Base-by-base conservation (phyloP, 2,113 vertebrate species). In the Oostethus manadensis region DNA sequence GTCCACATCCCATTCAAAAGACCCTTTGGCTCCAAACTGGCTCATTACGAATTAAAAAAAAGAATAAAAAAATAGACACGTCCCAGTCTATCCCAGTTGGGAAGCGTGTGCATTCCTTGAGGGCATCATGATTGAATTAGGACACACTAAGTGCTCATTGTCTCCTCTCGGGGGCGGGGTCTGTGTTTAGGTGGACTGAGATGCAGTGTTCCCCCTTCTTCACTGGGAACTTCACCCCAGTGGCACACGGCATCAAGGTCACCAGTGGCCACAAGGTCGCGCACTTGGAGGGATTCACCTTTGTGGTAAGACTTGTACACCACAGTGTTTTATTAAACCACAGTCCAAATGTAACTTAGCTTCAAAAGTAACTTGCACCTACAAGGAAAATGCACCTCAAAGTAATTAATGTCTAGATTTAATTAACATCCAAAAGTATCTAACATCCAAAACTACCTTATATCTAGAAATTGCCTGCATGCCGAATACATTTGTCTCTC, bases 271-370 rank as follows among this genome's bases (percentile, higher is more conserved):
- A 84, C 64, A 89, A 87, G 47, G 76, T 83, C n/a, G 78, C 84
- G 51, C 73, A 82, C 51, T 90, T 89, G 65, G 87, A 71, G 22
- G 87, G 86, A 7, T 97, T 98, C 81, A 92, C 89, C 0, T 96
- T 94, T 0, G 94, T 98, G 92, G 97, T 99, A 91, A 93, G 94
- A 60, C 20, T 15, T 40, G 29, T 33, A 6, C 8, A n/a, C 29
- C 29, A 33, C 29, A 33, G 29, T 33, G 29, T 33, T 33, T 8
- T 33, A 1, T 33, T 33, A 4, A 33, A 26, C 13, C 42, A 43
- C 15, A 15, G 42, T 14, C 8, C 10, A 46, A 20, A 48, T 20
- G 46, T 48, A 20, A 48, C 18, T 14, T 49, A 14, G 1, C 5
- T 49, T 11, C 1, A 49, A 49, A 49, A 22, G 10, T 23, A 49